Evolutionary conservation across 2,113 vertebrate genomes (phyloP), one percentile per base, ranked within the genome.

Genomic region (Chionomys nivalis): DNA sequence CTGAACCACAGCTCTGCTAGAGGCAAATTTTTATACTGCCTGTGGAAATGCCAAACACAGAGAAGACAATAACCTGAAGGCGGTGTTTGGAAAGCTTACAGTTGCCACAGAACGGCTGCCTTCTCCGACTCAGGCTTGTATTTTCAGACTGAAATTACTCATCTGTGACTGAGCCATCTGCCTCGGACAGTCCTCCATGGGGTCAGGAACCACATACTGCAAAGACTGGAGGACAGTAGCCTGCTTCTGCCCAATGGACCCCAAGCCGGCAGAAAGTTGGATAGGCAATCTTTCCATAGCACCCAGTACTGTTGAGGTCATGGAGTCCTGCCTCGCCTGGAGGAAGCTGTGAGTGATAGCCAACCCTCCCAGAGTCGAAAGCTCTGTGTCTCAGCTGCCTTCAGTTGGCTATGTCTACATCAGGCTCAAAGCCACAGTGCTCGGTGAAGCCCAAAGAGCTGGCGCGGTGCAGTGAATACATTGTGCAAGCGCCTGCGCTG

Each of bases 241-340:
- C 83, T 52, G 58, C 86, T 82, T 36, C 91, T 85, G 77, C 63
- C 49, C 68, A 81, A 23, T 44, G 77, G 93, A 82, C 77, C 87
- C 55, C 0, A 2, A 92, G 95, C 93, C 90, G 87, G 55, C 21
- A 21, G 44, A 88, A 87, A 75, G 66, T 12, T 93, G 85, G 79
- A 92, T 61, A 85, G 93, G 91, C 42, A 10, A 2, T n/a, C 52
- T 19, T 83, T 97, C 89, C 19, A 23, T 77, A 94, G 94, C 86
- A 93, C 94, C 93, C 95, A 97, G 94, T 91, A 91, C 96, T 97
- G 90, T 92, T 94, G 95, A 97, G 94, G 93, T 95, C 97, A 81
- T 23, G 42, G 79, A 94, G 87, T 66, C 61, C 66, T 73, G 85
- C 47, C 85, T 96, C 86, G 88, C 87, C 94, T 93, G 93, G 90